Conservation (phyloP, 2,797 vertebrate species). For the Eremophila alpestris region DNA sequence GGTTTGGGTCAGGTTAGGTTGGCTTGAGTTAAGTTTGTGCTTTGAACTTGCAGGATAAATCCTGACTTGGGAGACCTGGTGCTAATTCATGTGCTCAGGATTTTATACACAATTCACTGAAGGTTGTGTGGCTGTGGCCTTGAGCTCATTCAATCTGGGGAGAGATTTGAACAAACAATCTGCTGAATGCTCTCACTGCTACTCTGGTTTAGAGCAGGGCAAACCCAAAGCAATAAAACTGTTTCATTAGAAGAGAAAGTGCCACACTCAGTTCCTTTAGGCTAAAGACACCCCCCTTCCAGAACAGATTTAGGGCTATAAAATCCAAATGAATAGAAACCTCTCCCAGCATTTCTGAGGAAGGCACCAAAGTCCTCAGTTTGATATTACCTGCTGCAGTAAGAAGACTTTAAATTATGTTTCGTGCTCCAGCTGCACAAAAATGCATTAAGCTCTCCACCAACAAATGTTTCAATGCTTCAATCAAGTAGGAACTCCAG, state of each 20-base stretch:
- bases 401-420: not conserved
- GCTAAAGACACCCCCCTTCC: not conserved
- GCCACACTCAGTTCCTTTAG: not conserved
- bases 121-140: not conserved
- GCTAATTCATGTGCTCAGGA: not conserved
- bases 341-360: not conserved
- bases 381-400: not conserved
- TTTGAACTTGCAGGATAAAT: not conserved
- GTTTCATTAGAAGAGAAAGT: not conserved
- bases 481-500: not conserved
- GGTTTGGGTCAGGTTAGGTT: not conserved
- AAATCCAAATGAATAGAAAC: not conserved
- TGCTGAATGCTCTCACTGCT: not conserved
- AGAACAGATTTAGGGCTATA: not conserved
- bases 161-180: not conserved
- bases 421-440: not conserved
- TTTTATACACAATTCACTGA: not conserved
- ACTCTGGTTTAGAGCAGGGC: not conserved
- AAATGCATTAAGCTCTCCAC: not conserved
- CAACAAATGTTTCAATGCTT: not conserved
- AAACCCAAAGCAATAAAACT: not conserved
- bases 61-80: not conserved
- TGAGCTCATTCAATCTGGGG: not conserved
- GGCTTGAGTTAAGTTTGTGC: not conserved
- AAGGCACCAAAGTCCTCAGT: not conserved